Evolutionary conservation across 1,140 invertebrate species (phyloP).

Genomic region (Penaeus indicus): DNA sequence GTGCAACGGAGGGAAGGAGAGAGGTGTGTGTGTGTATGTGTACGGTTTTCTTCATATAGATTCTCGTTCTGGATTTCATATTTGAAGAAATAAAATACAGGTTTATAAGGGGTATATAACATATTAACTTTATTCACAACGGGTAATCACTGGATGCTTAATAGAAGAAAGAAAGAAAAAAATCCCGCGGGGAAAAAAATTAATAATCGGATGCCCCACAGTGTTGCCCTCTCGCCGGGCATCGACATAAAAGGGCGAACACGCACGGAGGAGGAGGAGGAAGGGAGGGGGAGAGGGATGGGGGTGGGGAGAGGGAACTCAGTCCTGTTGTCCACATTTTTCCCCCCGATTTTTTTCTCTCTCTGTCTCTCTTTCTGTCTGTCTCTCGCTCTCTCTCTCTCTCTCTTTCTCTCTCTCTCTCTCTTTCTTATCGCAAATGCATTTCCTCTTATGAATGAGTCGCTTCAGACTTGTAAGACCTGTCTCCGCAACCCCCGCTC

Average conservation of each 20-base stretch:
- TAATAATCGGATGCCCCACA: background rate
- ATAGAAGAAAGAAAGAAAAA: background rate
- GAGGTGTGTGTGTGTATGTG: no score
- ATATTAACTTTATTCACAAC: no score
- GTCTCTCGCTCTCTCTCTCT: background rate
- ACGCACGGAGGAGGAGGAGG: background rate
- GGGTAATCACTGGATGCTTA: background rate
- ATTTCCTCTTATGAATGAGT: constrained; percentile 40
- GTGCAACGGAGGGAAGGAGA: no score
- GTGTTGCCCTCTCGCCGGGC: constrained; percentile 42
- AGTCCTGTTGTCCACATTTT: no score
- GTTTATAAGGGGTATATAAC: no score
- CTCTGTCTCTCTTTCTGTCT: no score
- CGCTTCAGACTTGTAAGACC: background rate
- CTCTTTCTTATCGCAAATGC: constrained; percentile 41
- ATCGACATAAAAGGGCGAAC: background rate
- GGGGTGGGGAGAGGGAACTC: background rate
- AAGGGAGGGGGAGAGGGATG: background rate
- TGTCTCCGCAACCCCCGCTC: constrained; percentile 10
- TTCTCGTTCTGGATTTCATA: no score
- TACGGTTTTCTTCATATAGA: no score
- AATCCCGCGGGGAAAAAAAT: background rate
- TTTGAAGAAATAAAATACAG: no score
- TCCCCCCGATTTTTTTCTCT: no score
- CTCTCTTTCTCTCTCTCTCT: no score